phyloP scores from a whole-genome alignment of 2,113 vertebrate species.

The Acrocephalus kingi region DNA sequence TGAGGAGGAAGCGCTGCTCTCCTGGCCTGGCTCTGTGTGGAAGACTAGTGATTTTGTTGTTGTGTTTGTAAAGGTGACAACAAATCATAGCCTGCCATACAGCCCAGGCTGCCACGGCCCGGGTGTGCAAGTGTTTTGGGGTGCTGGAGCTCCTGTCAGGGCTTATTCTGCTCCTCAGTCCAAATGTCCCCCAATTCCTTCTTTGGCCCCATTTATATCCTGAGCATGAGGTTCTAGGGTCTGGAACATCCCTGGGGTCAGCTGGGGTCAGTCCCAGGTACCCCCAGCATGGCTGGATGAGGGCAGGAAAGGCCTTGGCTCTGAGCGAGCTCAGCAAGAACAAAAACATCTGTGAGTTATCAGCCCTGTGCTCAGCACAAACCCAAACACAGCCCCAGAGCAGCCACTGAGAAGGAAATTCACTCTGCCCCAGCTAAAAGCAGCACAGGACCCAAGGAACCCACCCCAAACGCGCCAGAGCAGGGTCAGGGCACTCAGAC shows the following conservation, averaged over 20 bases:
- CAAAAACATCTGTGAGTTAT: not conserved
- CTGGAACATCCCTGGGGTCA: not conserved
- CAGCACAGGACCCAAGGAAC: not conserved
- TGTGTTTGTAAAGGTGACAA: constrained; percentile 78
- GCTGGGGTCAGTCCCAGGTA: not conserved
- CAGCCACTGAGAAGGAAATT: not conserved
- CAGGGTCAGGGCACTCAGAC: not conserved
- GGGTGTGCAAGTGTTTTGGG: not conserved
- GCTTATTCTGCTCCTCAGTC: not conserved
- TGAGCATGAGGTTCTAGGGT: not conserved
- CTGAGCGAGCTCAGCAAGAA: not conserved
- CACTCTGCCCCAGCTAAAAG: not conserved
- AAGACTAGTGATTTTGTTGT: constrained; percentile 95
- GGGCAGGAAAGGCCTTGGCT: not conserved
- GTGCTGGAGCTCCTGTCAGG: fast-evolving
- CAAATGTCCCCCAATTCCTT: not conserved
- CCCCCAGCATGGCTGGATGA: not conserved
- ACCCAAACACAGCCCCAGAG: not conserved
- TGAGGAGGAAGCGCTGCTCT: not conserved
- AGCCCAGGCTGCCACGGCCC: constrained; percentile 48
- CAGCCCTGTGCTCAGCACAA: not conserved
- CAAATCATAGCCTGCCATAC: constrained; percentile 86
- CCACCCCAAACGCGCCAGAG: not conserved
- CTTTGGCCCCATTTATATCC: not conserved
- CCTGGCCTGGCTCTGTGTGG: constrained; percentile 77